These are phyloP conservation scores for Labroides dimidiatus DNA, from an alignment of 2,797 vertebrate genomes.

Conservation along the genomic window DNA sequence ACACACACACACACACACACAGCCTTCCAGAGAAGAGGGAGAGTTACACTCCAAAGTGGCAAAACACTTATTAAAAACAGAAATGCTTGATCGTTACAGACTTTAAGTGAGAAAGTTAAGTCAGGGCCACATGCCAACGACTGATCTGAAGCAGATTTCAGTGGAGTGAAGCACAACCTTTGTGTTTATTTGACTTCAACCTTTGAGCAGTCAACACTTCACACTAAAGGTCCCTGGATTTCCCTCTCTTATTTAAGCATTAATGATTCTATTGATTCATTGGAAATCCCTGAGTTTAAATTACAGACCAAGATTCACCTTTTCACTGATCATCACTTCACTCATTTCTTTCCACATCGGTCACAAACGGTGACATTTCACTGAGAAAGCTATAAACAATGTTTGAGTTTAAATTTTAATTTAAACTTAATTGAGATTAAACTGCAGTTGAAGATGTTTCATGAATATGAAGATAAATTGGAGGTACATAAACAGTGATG, in stretches of 20 bases:
- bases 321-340: slow-evolving; percentile 10
- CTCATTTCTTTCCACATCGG: not conserved
- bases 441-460: not conserved
- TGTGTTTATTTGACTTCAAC: slow-evolving; percentile 11
- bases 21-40: slow-evolving; percentile 29
- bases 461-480: not conserved
- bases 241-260: not conserved
- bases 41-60: slow-evolving; percentile 56
- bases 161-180: slow-evolving; percentile 21
- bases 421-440: slow-evolving; percentile 13
- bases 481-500: slow-evolving; percentile 35
- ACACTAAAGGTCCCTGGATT: not conserved
- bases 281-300: slow-evolving; percentile 5
- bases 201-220: slow-evolving; percentile 8
- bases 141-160: slow-evolving; percentile 37
- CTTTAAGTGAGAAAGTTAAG: too few relatives aligned
- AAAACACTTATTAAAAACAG: slow-evolving; percentile 36
- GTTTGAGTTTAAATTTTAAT: not conserved
- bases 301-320: slow-evolving; percentile 4
- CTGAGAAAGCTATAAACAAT: slow-evolving; percentile 33
- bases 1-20: slow-evolving; percentile 20
- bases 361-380: slow-evolving; percentile 9
- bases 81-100: slow-evolving; percentile 26
- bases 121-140: slow-evolving; percentile 58
- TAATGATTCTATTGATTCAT: not conserved